Conservation (phyloP, 2,888 invertebrate genomes). For the Catocala nupta region DNA sequence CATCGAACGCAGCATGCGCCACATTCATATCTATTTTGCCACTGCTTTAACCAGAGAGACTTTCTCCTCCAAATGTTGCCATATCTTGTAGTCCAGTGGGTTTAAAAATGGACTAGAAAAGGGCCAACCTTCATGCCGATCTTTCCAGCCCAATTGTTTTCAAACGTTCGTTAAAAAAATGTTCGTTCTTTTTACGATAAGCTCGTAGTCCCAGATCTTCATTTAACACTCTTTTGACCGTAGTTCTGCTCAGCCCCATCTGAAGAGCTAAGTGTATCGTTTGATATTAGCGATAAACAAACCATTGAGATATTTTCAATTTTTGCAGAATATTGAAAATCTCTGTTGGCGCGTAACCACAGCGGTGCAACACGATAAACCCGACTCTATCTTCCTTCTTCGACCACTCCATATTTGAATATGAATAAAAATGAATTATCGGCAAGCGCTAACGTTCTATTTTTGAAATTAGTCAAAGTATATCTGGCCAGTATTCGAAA, state of each 20-base stretch:
- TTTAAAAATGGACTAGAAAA: too few species aligned
- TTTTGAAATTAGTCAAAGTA: not conserved
- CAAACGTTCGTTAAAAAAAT: too few species aligned
- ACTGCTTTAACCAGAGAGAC: too few species aligned
- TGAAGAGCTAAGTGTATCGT: not conserved
- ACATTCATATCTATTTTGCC: too few species aligned
- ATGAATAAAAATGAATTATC: not conserved
- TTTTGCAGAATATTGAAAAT: not conserved
- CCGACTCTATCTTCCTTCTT: too few species aligned
- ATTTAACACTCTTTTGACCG: not conserved
- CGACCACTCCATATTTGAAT: not conserved
- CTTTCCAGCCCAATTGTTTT: too few species aligned
- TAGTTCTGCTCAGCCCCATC: constrained; percentile 1
- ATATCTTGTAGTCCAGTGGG: too few species aligned
- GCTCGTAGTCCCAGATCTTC: not conserved
- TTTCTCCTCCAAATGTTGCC: too few species aligned
- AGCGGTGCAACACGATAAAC: too few species aligned
- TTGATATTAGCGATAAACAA: not conserved
- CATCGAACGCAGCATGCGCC: too few species aligned
- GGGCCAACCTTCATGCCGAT: not conserved
- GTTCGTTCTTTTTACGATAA: not conserved
- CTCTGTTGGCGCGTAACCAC: too few species aligned
- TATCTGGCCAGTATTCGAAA: not conserved
- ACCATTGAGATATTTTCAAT: not conserved
- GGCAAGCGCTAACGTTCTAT: not conserved